Evolutionary conservation across 2,113 vertebrate species (phyloP).

Genomic region (Ascaphus truei): DNA sequence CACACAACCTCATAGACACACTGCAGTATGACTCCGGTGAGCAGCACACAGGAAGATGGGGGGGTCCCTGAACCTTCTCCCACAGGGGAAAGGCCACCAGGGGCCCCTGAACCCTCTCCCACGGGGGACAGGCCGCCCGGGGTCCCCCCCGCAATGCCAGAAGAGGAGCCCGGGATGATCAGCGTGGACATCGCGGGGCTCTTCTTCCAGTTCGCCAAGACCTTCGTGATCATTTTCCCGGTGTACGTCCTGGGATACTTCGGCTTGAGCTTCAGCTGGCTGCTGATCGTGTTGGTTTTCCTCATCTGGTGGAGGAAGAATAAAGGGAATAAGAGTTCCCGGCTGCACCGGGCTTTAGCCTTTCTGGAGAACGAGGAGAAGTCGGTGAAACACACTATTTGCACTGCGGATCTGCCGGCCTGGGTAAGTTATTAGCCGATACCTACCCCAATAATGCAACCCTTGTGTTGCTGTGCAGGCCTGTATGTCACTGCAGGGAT

Average conservation of each 20-base stretch:
- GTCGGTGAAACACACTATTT: constrained; percentile 58
- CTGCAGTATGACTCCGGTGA: neutral
- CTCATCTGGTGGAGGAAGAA: constrained; percentile 78
- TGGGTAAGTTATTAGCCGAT: constrained; percentile 80
- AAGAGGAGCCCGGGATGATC: constrained; percentile 50
- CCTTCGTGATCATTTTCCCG: constrained; percentile 82
- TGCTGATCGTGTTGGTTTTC: constrained; percentile 76
- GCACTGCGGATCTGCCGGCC: constrained; percentile 78
- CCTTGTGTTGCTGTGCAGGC: neutral
- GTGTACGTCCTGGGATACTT: constrained; percentile 88
- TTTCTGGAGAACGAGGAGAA: constrained; percentile 85
- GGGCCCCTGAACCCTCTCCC: neutral
- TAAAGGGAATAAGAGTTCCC: constrained; percentile 60
- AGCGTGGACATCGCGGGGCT: constrained; percentile 73
- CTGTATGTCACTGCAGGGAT: neutral
- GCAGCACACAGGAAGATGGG: neutral
- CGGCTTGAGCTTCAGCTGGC: constrained; percentile 94
- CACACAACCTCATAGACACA: no score
- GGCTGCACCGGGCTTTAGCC: constrained; percentile 71
- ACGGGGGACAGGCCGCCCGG: neutral
- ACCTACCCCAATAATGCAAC: no score
- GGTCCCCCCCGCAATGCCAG: constrained; percentile 12
- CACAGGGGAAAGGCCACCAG: neutral
- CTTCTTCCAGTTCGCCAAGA: constrained; percentile 81
- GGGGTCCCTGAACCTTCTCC: neutral